These are phyloP conservation scores for Psammodynastes pulverulentus DNA, from an alignment of 2,113 vertebrate genomes.

Conservation along the genomic window DNA sequence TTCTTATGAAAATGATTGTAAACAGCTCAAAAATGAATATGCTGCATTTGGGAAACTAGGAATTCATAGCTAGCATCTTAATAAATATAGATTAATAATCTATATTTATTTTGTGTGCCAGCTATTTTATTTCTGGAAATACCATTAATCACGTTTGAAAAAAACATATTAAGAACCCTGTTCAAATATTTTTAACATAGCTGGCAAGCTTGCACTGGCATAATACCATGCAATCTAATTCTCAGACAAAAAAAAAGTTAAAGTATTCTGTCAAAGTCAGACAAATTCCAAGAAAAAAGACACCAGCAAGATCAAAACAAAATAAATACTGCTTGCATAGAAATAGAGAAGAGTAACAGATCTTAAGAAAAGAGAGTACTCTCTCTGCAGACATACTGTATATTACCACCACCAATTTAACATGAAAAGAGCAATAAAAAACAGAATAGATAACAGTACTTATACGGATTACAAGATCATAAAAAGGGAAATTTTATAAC, in stretches of 20 bases:
- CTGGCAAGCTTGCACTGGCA: not conserved
- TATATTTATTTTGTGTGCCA: not conserved
- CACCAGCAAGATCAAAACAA: not conserved
- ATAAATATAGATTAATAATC: not conserved
- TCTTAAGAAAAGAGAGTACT: not conserved
- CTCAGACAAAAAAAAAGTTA: not conserved
- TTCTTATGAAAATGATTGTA: not conserved
- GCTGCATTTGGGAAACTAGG: no score
- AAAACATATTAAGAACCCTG: not conserved
- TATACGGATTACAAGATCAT: not conserved
- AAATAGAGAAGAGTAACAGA: not conserved
- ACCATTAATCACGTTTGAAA: constrained; percentile 23
- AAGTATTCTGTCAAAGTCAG: not conserved
- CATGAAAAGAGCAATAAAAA: not conserved
- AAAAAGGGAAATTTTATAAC: not conserved
- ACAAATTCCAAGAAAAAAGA: not conserved
- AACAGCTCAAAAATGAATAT: not conserved
- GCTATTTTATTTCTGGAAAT: not conserved
- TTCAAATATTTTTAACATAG: not conserved
- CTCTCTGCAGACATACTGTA: not conserved
- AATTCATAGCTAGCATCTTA: not conserved
- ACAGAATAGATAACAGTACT: not conserved
- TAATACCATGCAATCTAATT: not conserved
- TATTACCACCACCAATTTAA: not conserved
- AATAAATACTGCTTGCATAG: not conserved